Conservation (phyloP, 2,888 invertebrate genomes). For the Sminthurinus aureus region DNA sequence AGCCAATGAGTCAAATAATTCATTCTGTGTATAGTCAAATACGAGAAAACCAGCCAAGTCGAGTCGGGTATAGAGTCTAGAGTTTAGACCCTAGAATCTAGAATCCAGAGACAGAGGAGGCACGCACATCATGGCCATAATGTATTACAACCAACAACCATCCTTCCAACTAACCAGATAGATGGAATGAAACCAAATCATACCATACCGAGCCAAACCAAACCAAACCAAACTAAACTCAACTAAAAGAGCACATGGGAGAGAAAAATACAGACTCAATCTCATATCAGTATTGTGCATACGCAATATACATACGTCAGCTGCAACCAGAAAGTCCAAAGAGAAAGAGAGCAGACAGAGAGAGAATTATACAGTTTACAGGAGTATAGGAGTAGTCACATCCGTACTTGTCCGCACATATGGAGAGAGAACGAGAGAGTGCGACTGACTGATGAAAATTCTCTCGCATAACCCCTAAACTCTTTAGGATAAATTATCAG, state of each 20-base stretch:
- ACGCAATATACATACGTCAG: slow-evolving; percentile 10
- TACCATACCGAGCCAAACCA: no score
- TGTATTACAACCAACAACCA: no score
- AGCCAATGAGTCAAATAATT: slow-evolving; percentile 51
- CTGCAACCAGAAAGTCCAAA: slow-evolving; percentile 39
- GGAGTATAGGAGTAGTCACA: no score
- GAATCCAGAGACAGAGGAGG: not conserved
- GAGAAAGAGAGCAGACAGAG: no score
- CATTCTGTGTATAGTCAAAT: slow-evolving; percentile 36
- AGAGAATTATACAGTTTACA: no score
- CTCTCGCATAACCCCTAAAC: slow-evolving; percentile 28
- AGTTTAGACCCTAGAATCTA: no score
- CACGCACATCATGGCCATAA: not conserved
- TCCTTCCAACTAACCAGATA: not conserved
- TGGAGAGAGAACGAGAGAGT: no score
- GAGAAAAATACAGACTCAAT: slow-evolving; percentile 7
- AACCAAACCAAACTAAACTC: no score
- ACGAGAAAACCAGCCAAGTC: no score
- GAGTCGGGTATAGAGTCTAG: not conserved
- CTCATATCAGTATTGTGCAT: not conserved
- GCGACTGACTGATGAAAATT: slow-evolving; percentile 41
- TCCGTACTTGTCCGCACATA: no score
- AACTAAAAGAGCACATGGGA: not conserved
- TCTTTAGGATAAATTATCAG: slow-evolving; percentile 35
- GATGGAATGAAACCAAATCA: not conserved